Conservation (phyloP, 2,888 invertebrate genomes). For the Andricus curvator region DNA sequence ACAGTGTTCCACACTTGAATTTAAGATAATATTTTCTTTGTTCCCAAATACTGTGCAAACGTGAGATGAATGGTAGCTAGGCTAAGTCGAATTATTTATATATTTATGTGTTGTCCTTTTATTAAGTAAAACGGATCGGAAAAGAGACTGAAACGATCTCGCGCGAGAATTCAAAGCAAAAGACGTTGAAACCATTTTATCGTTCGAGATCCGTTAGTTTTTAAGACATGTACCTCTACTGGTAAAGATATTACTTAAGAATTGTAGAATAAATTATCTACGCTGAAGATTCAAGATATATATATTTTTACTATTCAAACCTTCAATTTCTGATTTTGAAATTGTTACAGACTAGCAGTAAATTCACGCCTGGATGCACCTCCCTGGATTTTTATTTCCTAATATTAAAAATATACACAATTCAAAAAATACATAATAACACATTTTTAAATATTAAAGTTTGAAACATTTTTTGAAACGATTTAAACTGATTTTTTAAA, state of each 20-base stretch:
- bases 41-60: background rate
- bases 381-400: too few relatives aligned
- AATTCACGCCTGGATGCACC: too few relatives aligned
- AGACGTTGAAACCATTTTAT: conserved; percentile 11
- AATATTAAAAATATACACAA: too few relatives aligned
- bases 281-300: background rate
- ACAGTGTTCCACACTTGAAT: too few relatives aligned
- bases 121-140: conserved; percentile 14
- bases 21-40: too few relatives aligned
- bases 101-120: background rate
- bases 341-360: too few relatives aligned
- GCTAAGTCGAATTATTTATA: conserved; percentile 6
- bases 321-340: background rate
- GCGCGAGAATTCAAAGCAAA: conserved; percentile 10
- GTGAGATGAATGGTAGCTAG: background rate
- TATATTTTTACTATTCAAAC: background rate
- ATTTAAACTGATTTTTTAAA: too few relatives aligned
- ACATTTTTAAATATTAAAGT: too few relatives aligned
- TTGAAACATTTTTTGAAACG: too few relatives aligned
- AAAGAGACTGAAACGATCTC: conserved; percentile 39
- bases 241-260: conserved; percentile 8
- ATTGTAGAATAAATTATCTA: background rate
- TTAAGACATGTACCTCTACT: background rate
- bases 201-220: conserved; percentile 39
- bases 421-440: too few relatives aligned